Percentiles rank a stretch among this genome's conserved stretches.
phyloP scores from a whole-genome alignment of 2,888 invertebrate genomes.

The Artemia sinica region DNA sequence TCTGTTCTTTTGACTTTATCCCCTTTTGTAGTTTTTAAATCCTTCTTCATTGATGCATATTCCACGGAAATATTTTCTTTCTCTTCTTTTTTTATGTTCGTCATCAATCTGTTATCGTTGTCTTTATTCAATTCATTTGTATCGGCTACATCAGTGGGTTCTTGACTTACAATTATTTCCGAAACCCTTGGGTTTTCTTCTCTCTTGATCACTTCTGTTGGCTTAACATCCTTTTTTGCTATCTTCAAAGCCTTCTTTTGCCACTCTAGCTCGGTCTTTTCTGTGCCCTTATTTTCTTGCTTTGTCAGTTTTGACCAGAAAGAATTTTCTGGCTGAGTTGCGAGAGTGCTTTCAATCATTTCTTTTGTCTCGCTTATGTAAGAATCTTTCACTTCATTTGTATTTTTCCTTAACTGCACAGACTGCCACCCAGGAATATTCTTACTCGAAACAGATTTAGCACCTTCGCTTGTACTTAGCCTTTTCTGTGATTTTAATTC shows the following conservation, averaged over 20 bases:
- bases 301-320: conserved; percentile 11
- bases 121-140: no score
- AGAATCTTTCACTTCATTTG: neutral
- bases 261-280: neutral
- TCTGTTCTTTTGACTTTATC: no score
- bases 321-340: neutral
- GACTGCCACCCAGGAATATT: neutral
- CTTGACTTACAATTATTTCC: no score
- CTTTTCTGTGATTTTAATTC: neutral
- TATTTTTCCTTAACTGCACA: neutral
- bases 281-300: neutral
- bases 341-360: neutral
- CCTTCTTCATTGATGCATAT: no score
- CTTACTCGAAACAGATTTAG: neutral
- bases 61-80: no score
- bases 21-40: no score
- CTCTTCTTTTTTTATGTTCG: no score
- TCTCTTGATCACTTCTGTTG: neutral
- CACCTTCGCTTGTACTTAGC: neutral
- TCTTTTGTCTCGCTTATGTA: neutral
- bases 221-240: conserved; percentile 31
- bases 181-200: no score
- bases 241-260: conserved; percentile 26
- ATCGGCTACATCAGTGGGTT: no score
- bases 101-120: no score